Evolutionary conservation across 2,113 vertebrate genomes (phyloP), one percentile per base, ranked within the genome.

Genomic region (Agelaius phoeniceus): DNA sequence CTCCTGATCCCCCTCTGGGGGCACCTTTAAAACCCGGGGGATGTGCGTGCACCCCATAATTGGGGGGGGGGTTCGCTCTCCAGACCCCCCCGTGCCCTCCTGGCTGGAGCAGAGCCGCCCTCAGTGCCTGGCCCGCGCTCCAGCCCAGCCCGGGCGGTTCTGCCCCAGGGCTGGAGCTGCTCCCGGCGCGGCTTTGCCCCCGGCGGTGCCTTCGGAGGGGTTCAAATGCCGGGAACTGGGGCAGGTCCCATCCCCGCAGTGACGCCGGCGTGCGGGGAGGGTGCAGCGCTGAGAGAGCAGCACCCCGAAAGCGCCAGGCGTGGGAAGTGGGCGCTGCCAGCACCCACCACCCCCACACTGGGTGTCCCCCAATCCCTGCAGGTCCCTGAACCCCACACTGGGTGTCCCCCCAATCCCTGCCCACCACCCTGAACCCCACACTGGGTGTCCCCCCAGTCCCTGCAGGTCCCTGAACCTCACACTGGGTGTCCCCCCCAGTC

Each of bases 161-260:
- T 49, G 21, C 13, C 86, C 3, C 41, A 0, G 1, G 46, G 51
- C 67, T 41, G 67, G 43, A 46, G 77, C 49, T 0, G 1, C 48
- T 30, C 73, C 35, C 2, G 1, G n/a, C 4, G 8, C 8, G 0
- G 27, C 66, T 49, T 23, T 2, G 7, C 35, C 10, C 83, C 43
- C 2, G 0, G 20, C 24, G 15, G 23, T 14, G 72, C 48, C 62
- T 46, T 7, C 5, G 41, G 89, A 28, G 44, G 24, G 67, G 19
- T 16, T 44, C 12, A 65, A 44, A 4, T 0, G 3, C 7, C 74
- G 0, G 15, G 55, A 31, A 41, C 0, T 0, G 1, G 54, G 52
- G 54, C 39, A 57, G 30, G 30, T 65, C 5, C 27, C 55, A 0
- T 5, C 16, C 61, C 54, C 51, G 51, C 11, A 11, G 46, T 0